Percentiles rank a stretch among this genome's conserved stretches.
Conservation (phyloP, 2,113 vertebrate species). For the Ramphastos sulfuratus region DNA sequence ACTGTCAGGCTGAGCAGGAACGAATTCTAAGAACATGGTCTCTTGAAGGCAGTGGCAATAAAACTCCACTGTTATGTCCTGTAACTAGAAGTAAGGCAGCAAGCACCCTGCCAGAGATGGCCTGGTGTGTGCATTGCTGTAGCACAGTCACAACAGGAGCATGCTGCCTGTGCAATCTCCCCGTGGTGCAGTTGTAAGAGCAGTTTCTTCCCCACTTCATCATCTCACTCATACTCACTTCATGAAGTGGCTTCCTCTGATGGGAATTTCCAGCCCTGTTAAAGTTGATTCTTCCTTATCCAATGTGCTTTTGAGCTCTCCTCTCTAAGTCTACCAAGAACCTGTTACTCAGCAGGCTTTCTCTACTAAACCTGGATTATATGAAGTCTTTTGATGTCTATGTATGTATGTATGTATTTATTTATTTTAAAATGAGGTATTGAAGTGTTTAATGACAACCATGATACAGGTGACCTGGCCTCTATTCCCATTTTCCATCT, state of each 20-base stretch:
- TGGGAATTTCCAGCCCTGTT: not conserved
- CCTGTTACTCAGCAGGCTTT: not conserved
- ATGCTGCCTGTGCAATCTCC: not conserved
- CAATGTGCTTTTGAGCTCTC: not conserved
- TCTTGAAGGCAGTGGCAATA: conserved; percentile 1
- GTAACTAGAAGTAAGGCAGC: not conserved
- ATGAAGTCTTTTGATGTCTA: not conserved
- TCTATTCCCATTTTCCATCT: not conserved
- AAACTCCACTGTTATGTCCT: not conserved
- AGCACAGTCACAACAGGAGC: not conserved
- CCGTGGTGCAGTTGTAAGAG: not conserved
- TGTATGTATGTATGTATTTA: too few species aligned
- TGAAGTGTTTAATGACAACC: not conserved
- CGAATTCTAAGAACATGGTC: not conserved
- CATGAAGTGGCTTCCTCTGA: not conserved
- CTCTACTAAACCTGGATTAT: not conserved
- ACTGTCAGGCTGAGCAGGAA: not conserved
- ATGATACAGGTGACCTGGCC: not conserved
- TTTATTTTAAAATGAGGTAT: not conserved
- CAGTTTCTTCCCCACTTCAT: not conserved
- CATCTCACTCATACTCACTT: not conserved
- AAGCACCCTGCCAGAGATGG: not conserved
- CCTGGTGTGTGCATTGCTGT: not conserved
- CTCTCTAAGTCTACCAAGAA: not conserved
- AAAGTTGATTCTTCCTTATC: not conserved